Evolutionary conservation across 1,140 invertebrate genomes (phyloP), one percentile per base, ranked within the genome.

Genomic region (Procambarus clarkii): DNA sequence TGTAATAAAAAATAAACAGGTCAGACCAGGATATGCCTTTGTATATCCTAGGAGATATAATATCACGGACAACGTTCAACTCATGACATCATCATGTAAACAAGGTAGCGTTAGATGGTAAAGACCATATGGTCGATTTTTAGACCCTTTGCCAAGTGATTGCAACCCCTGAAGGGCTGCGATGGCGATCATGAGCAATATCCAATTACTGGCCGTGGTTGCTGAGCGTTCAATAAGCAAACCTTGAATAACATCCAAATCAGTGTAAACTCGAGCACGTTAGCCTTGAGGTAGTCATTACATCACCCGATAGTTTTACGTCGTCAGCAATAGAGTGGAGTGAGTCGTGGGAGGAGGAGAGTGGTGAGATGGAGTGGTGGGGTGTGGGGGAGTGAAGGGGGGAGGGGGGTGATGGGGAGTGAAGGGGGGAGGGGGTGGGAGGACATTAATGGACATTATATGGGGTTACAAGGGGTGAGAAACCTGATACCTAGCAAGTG

Each of bases 81-180:
- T 8, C 9, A n/a, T 54, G 46, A 81, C 79, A 50, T 58, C 79
- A 80, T 50, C 48, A n/a, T 81, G 79, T 81, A 15, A 81, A 81
- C 79, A 60, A 81, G 24, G 9, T 3, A 24, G 50, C 21, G 4
- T 81, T 60, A 54, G 79, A 81, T 2, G 46, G 79, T 2, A 64
- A 54, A 50, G n/a, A 9, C 50, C 50, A 34, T 50, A 81, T 81
- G 79, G 79, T 24, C 79, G 79, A 81, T 24, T 81, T 81, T 81
- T 81, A 81, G 2, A 46, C 11, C 5, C 46, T 13, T 58, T 48
- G 60, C 50, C 2, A 60, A 46, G 50, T 58, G 79, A 58, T 81
- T 34, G 60, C 50, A 11, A 24, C 50, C 79, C 21, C n/a, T 71
- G 24, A 71, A 71, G 5, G 69, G 50, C 60, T 81, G 54, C 13